A percentile compares a stretch with the other conserved stretches of the same genome.
Evolutionary conservation across 2,113 vertebrate species (phyloP).

Genomic region (Macquaria ambigua): DNA sequence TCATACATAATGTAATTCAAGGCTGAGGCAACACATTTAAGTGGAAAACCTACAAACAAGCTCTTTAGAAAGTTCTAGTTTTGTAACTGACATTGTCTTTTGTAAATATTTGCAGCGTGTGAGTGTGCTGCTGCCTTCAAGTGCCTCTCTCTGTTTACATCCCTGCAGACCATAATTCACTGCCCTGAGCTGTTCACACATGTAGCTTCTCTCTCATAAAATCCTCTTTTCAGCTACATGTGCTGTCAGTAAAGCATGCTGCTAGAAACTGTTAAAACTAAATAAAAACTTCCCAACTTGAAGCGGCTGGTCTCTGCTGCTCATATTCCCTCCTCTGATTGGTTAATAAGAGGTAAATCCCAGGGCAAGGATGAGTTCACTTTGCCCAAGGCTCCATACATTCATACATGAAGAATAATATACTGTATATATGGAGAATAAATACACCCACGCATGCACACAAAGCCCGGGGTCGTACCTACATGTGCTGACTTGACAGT

Average conservation of each 20-base stretch:
- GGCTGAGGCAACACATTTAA: not conserved
- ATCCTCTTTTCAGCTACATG: not conserved
- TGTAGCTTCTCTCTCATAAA: not conserved
- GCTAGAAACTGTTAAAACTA: not conserved
- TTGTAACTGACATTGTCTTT: not conserved
- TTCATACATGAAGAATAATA: constrained; percentile 8
- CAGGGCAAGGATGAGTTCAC: not conserved
- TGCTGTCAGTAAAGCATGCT: not conserved
- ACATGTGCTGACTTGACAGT: constrained; percentile 36
- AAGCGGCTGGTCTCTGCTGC: not conserved
- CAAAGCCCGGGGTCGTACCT: not conserved
- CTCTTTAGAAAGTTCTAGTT: not conserved
- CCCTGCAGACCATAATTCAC: constrained; percentile 22
- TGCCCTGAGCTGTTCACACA: constrained; percentile 19
- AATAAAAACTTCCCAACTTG: not conserved
- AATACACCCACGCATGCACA: not conserved
- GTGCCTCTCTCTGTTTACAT: constrained; percentile 31
- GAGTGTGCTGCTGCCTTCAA: constrained; percentile 9
- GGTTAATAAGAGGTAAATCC: constrained; percentile 5
- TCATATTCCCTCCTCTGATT: constrained; percentile 17
- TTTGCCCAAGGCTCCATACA: constrained; percentile 7
- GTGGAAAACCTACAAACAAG: not conserved
- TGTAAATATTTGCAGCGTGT: not conserved
- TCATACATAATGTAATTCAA: not conserved
- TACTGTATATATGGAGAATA: not conserved